Base-by-base conservation (phyloP, 30 jellyfish, hydroid and myxozoan genomes). In the Pseudorhiza aurosa region DNA sequence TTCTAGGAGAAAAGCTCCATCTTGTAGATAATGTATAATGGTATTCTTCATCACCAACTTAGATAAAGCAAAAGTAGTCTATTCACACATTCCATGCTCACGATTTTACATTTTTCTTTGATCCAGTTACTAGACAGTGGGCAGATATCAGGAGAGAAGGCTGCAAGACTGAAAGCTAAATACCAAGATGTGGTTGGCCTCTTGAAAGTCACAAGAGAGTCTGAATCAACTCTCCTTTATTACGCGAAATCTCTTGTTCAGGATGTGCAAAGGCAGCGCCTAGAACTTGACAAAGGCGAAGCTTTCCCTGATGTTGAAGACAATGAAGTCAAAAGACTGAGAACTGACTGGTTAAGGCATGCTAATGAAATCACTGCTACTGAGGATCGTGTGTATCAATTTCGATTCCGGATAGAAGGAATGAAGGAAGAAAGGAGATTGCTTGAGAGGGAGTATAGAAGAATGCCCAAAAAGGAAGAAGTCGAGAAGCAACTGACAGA, bases 381-480 rank as follows among this genome's bases (percentile, higher is more conserved):
- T 5, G 91, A 80, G 22, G 98, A 92, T 37, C 72, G 96, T 36
- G 44, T 85, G 4, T 68, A 72, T 42, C 91, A 92, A 44, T 40
- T 85, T 58, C 88, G 86, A 8, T 92, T 62, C 63, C 81, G 85
- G 68, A 26, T 74, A 1, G 96, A 79, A 7, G 81, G 87, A n/a
- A 56, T 92, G 35, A 81, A 45, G 32, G 98, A 85, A 57, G 98
- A 92, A 72, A 92, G 53, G 59, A 44, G 77, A 31, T 56, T 92
- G 2, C 88, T 92, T 11, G 89, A 78, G 64, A 68, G 95, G 24
- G 98, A 92, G 44, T 75, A 77, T 74, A 33, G 37, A 3, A 60
- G 96, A 59, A 65, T 86, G 82, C 98, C 98, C 35, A 85, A 72
- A 58, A 81, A 72, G 65, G 98, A 92, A 56, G 96, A 85, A 65